phyloP scores from a whole-genome alignment of 2,797 vertebrate genomes.

The Phyllotis vaccarum region DNA sequence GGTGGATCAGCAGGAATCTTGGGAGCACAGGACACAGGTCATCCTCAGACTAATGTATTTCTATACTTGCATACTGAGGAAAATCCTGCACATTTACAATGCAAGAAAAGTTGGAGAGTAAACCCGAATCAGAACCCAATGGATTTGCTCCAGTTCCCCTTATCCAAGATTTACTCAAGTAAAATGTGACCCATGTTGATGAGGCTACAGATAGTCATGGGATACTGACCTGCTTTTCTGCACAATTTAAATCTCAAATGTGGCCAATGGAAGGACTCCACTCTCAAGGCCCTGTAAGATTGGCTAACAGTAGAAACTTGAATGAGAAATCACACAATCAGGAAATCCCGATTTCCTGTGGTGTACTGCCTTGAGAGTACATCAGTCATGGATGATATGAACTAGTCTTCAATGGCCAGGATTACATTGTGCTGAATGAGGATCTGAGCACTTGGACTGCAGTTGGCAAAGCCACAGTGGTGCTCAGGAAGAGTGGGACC shows the following conservation, averaged over 20 bases:
- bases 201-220: not conserved
- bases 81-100: not conserved
- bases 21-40: accelerated
- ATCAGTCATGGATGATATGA: too few species aligned
- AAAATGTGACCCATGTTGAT: not conserved
- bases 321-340: slow-evolving; percentile 30
- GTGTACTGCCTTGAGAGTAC: too few species aligned
- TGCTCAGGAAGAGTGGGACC: too few species aligned
- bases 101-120: not conserved
- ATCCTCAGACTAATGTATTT: accelerated
- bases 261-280: too few species aligned
- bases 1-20: not conserved
- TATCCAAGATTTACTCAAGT: too few species aligned
- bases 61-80: accelerated
- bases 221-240: not conserved
- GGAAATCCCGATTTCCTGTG: too few species aligned
- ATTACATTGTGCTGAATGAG: too few species aligned
- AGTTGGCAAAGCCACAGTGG: too few species aligned
- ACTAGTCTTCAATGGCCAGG: too few species aligned
- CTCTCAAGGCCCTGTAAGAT: not conserved
- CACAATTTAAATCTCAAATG: not conserved
- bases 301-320: not conserved
- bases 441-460: too few species aligned
- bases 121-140: too few species aligned
- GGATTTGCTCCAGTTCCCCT: not conserved